Evolutionary conservation across 2,797 vertebrate genomes (phyloP).

Genomic region (Sebastes taczanowskii): DNA sequence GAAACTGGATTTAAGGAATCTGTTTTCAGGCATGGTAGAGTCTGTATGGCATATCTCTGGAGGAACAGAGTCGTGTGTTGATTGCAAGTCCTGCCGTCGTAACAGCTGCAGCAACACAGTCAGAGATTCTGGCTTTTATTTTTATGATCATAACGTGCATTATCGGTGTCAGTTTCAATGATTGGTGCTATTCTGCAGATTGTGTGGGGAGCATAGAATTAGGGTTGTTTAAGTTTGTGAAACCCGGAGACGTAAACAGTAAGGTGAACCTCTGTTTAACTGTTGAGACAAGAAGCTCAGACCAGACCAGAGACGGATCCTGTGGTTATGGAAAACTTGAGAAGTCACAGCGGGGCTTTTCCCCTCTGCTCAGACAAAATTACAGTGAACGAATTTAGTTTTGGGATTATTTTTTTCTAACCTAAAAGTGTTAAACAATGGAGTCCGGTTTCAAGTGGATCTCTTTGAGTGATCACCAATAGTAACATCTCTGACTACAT

Average conservation of each 20-base stretch:
- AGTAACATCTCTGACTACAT: background rate
- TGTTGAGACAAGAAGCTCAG: background rate
- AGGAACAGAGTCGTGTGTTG: constrained; percentile 18
- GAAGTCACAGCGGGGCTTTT: background rate
- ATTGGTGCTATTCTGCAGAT: background rate
- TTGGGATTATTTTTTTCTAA: background rate
- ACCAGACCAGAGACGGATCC: background rate
- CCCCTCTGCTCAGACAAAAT: background rate
- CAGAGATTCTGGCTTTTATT: background rate
- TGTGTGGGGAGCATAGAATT: background rate
- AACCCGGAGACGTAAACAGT: background rate
- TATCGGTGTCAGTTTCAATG: background rate
- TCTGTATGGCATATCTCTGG: constrained; percentile 6
- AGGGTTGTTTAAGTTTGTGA: background rate
- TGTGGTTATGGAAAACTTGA: constrained; percentile 3
- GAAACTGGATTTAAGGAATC: constrained; percentile 32
- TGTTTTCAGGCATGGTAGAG: constrained; percentile 4
- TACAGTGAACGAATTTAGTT: background rate
- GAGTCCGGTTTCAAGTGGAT: background rate
- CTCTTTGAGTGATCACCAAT: background rate
- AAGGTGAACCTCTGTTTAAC: background rate
- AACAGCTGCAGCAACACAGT: constrained; percentile 17
- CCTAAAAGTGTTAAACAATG: background rate
- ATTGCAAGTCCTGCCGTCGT: constrained; percentile 13
- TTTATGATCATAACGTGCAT: background rate